Evolutionary conservation across 2,113 vertebrate species (phyloP).

Genomic region (Centropristis striata): DNA sequence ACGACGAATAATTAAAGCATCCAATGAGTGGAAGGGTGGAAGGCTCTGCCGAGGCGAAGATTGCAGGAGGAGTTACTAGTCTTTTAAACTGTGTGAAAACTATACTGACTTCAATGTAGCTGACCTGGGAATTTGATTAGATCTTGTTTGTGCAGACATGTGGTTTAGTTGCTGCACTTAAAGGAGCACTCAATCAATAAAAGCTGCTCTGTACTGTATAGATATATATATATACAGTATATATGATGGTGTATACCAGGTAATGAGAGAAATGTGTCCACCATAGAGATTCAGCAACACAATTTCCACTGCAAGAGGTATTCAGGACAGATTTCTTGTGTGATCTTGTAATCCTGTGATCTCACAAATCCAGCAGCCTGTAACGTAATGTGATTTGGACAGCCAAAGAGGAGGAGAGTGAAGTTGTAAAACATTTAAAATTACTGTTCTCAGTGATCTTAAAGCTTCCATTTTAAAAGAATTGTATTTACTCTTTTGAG

Average conservation of each 20-base stretch:
- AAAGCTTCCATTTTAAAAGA: no score
- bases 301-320: no score
- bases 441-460: no score
- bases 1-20: conserved; percentile 69
- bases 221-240: neutral
- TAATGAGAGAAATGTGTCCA: no score
- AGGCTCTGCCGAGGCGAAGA: conserved; percentile 36
- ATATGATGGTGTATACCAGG: neutral
- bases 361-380: no score
- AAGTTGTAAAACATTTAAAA: no score
- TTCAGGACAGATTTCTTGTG: no score
- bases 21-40: conserved; percentile 21
- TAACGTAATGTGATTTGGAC: no score
- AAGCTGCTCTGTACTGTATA: neutral
- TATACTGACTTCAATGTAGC: conserved; percentile 14
- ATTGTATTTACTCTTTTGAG: no score
- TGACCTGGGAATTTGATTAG: neutral
- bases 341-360: no score
- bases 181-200: conserved; percentile 44
- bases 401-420: no score
- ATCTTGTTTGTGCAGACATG: conserved; percentile 5
- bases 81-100: conserved; percentile 33
- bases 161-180: conserved; percentile 23
- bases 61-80: conserved; percentile 10
- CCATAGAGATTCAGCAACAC: no score